Base-by-base conservation (phyloP, 2,113 vertebrate genomes). In the Myotis yumanensis region DNA sequence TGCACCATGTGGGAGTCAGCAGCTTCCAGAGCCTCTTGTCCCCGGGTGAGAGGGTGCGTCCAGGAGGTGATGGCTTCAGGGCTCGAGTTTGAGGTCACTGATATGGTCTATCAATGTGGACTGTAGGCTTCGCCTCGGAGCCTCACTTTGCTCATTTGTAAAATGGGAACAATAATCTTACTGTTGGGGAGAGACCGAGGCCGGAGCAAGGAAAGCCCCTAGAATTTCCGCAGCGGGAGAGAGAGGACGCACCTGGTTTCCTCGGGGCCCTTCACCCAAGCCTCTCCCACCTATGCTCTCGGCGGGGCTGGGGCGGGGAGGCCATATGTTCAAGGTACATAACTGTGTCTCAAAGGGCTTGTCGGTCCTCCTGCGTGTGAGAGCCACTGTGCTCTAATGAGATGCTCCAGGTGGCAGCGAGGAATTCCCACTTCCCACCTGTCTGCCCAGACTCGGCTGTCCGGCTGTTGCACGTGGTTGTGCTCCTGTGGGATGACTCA, bases 401-500 rank as follows among this genome's bases (percentile, higher is more conserved):
- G 64, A 54, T 15, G 22, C 59, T 35, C 11, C 1, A n/a, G 62
- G 51, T 6, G 46, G 30, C 11, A 40, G 69, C 35, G 5, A 17
- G 75, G 11, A 30, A 32, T 14, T 32, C 51, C 32, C 32, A 2
- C 62, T 23, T 40, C 51, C 43, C 37, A 48, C 80, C 90, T 5
- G 1, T 52, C 30, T 1, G 30, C 8, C 66, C 12, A 12, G 77
- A 10, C 7, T 0, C 1, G 2, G 51, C 40, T 9, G 7, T 54
- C 14, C 17, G 16, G 40, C 17, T 0, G 0, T 54, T 37, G 25
- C 17, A 17, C 3, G 0, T 23, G 4, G 57, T 11, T 37, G 5
- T 0, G 5, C 11, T 11, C 46, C 3, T 0, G 11, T 0, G 11
- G 37, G n/a, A 71, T 2, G 0, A 35, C n/a, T 32, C 17, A 1